Base-by-base conservation (phyloP, 2,888 invertebrate genomes). In the Hydraecia micacea region DNA sequence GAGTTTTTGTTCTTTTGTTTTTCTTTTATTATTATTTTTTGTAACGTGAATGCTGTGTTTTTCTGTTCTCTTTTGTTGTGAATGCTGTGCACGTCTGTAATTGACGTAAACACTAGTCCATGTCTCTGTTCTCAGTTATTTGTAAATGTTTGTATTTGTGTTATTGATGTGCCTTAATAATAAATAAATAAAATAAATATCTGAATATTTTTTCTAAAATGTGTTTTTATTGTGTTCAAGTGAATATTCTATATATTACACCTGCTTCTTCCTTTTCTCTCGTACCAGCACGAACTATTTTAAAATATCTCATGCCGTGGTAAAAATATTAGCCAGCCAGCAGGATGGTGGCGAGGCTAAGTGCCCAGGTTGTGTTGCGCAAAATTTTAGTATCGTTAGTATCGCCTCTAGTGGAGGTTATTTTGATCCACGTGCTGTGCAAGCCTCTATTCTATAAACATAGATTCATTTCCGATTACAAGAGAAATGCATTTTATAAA, bases 401-500 rank as follows among this genome's bases (percentile, higher is more conserved):
- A 36, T 73, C n/a, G n/a, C 28, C 36, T 15, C n/a, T 39, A 8
- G 2, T 49, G 9, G 5, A 28, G 3, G 21, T 2, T 52, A 62
- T 63, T 52, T 52, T 1, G 13, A 42, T 32, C 6, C 21, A 42
- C 42, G 18, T 25, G 52, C 42, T n/a, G 25, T 28, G 18, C 18
- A 65, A 55, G 18, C 60, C 9, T 7, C 6, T 25, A 25, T 49
- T 60, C 28, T 75, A 60, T 75, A 60, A 60, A 67, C 25, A 49
- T 28, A 67, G 2, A 3, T 60, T 21, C 18, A 7, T 28, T 69
- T 65, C 21, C 28, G 46, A 77, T 32, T 67, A 18, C 52, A n/a
- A 77, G 32, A 63, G n/a, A 77, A 62, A 32, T 18, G 0, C 18
- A 28, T 42, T 55, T 78, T 69, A 63, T 46, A 62, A 78, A 63